Evolutionary conservation across 2,113 vertebrate genomes (phyloP), one percentile per base, ranked within the genome.

Genomic region (Plecturocebus donacophilus): DNA sequence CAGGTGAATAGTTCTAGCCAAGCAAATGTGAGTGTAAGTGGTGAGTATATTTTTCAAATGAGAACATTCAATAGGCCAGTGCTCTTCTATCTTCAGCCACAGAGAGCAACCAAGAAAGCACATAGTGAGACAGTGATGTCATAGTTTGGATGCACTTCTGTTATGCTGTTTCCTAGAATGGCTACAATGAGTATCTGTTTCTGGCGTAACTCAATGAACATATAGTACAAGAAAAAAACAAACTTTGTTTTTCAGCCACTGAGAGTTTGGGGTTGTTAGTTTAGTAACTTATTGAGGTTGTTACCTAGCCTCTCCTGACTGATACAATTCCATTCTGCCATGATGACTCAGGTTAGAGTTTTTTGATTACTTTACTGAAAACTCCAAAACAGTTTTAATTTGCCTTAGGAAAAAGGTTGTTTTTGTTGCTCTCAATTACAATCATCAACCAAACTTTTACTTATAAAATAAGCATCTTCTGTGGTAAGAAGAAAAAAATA

Each of bases 401-500:
- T 92, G 45, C 49, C 20, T 73, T 85, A 45, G 54, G 30, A 40
- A 83, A 85, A 96, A 54, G 12, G 1, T 68, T 14, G 45, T 38
- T 95, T 95, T 80, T 92, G 84, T 49, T 87, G 20, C 19, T 88
- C 10, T 82, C 30, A 90, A 45, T 73, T 90, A 40, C 54, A 95
- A 61, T 11, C 42, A 61, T 11, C 42, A n/a, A 52, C 27, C 52
- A 94, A 47, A 47, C 0, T 89, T 95, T 83, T 75, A 70, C 30
- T 80, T 73, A 64, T 42, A 92, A 90, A 79, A 14, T 64, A 64
- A 64, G 61, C 52, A 30, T 32, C n/a, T 95, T 90, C 61, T 96
- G 12, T 90, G 25, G 17, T 73, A 91, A 95, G 38, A 70, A 82
- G 38, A 79, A 49, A 21, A 76, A 68, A 73, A 68, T 68, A 75